Evolutionary conservation across 2,797 vertebrate species (phyloP), one percentile per base, ranked within the genome.

Genomic region (Rhinophrynus dorsalis): DNA sequence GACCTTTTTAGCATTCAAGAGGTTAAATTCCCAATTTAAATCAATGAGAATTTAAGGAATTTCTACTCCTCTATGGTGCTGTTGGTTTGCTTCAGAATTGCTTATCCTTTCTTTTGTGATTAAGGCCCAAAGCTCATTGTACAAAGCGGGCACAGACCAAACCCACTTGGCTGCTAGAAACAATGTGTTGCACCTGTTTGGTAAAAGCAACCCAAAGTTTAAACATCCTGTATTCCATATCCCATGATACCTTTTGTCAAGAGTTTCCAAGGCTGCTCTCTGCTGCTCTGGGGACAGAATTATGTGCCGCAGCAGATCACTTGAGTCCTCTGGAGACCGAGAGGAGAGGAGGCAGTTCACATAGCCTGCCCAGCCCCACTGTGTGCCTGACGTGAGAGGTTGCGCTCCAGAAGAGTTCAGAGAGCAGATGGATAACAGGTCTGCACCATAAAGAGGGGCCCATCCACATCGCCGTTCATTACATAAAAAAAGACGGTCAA

Each of bases 381-480:
- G 86, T 45, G 77, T 84, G 6, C 79, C 76, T 2, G 71, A 67
- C 1, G 75, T 69, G 37, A 82, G 58, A 15, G 67, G 6, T 1
- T 21, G 75, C 30, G 82, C n/a, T 0, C 9, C 78, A 40, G 60
- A 33, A n/a, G 74, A 44, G 6, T 68, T 74, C 70, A 97, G 17
- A 6, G 84, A 84, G 68, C 94, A 98, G 0, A 85, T 58, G 2
- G 86, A 83, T 45, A 97, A 74, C 70, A 99, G 78, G 74, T 99
- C 97, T 6, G 82, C 78, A 17, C 97, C 97, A 0, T 96, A 98
- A 64, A 99, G 0, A 0, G 98, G 96, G 0, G 87, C 81, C 24
- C 89, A 90, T 0, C 83, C 83, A 47, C 95, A 95, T 27, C 93
- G 95, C 0, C 91, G 90, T 63, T 97, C 95, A 0, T 99, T 99